phyloP scores from a whole-genome alignment of 1,140 invertebrate species.

The Thaumetopoea pityocampa region DNA sequence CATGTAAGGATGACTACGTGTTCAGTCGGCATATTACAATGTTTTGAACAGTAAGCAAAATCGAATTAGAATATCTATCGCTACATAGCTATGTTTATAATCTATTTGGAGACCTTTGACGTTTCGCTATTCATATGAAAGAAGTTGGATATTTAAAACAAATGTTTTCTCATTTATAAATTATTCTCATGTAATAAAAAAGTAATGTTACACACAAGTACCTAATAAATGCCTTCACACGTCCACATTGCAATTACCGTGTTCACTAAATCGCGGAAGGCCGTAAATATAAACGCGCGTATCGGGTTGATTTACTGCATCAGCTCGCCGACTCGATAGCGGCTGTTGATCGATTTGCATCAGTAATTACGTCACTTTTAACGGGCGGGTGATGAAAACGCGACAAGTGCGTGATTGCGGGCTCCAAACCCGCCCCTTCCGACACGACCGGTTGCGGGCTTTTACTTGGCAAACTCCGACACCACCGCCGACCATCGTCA shows the following conservation, averaged over 20 bases:
- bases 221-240: constrained; percentile 4
- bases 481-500: constrained; percentile 9
- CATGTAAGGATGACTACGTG: too few relatives aligned
- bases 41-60: too few relatives aligned
- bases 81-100: too few relatives aligned
- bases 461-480: constrained; percentile 34
- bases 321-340: constrained; percentile 60
- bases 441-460: constrained; percentile 49
- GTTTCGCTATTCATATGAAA: too few relatives aligned
- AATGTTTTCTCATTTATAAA: too few relatives aligned
- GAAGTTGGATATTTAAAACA: too few relatives aligned
- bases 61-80: too few relatives aligned
- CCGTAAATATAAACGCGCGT: constrained; percentile 60
- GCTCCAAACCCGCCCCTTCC: constrained; percentile 51
- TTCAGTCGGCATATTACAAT: too few relatives aligned
- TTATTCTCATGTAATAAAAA: too few relatives aligned
- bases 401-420: constrained; percentile 65
- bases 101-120: too few relatives aligned
- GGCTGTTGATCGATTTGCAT: constrained; percentile 71
- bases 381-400: constrained; percentile 68
- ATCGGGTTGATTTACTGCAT: constrained; percentile 62
- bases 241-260: constrained; percentile 37
- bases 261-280: constrained; percentile 54
- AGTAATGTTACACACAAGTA: constrained; percentile 1
- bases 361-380: constrained; percentile 71